These are phyloP conservation scores for Scaptomyza reducta DNA, from an alignment of 2,888 invertebrate species.

Conservation along the genomic window DNA sequence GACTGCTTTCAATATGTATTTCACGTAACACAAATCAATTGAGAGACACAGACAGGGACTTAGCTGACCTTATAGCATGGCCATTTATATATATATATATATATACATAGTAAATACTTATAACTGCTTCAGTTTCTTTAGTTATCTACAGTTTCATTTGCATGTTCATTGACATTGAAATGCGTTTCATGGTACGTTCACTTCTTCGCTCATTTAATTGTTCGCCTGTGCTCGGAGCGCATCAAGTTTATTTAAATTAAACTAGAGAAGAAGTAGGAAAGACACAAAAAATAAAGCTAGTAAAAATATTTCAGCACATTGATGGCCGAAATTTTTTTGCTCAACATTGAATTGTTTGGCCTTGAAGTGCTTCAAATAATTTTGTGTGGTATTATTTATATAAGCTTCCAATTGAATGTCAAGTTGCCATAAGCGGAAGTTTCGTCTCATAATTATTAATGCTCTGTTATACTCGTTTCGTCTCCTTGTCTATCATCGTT, in stretches of 20 bases:
- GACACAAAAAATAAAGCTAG: not conserved
- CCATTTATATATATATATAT: constrained; percentile 3
- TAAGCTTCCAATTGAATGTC: constrained; percentile 40
- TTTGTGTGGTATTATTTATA: constrained; percentile 44
- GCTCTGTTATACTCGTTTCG: not conserved
- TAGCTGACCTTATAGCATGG: constrained; percentile 51
- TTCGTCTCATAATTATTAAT: not conserved
- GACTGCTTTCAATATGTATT: constrained; percentile 46
- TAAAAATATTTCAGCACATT: constrained; percentile 21
- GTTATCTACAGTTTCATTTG: constrained; percentile 49
- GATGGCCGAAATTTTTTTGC: constrained; percentile 46
- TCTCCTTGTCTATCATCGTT: not conserved
- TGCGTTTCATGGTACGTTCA: constrained; percentile 75
- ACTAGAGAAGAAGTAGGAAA: not conserved
- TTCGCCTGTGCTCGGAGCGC: constrained; percentile 36
- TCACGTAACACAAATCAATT: constrained; percentile 62
- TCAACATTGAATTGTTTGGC: constrained; percentile 35
- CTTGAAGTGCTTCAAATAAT: constrained; percentile 43
- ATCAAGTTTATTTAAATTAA: constrained; percentile 46
- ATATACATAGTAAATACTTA: constrained; percentile 4
- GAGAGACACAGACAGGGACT: constrained; percentile 22
- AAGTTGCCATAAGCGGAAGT: constrained; percentile 43
- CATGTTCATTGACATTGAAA: constrained; percentile 73
- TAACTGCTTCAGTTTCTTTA: constrained; percentile 27
- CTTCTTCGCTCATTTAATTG: constrained; percentile 65